Evolutionary conservation across 1,140 invertebrate genomes (phyloP).

Genomic region (Drosophila hydei): DNA sequence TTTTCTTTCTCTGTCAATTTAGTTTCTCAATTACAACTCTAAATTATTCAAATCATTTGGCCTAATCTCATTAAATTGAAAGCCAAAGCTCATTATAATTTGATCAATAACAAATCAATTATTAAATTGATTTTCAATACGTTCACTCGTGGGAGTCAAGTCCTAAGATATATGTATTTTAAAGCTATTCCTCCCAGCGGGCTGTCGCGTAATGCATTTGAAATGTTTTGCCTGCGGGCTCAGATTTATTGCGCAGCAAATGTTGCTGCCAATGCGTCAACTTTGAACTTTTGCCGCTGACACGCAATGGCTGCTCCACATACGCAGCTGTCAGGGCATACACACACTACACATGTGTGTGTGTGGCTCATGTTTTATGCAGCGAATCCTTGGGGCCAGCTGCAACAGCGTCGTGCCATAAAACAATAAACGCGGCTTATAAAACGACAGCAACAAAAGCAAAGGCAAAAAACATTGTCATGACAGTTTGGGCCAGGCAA

Average conservation of each 20-base stretch:
- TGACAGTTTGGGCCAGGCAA: constrained; percentile 18
- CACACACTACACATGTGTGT: constrained; percentile 9
- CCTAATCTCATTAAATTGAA: neutral
- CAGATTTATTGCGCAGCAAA: constrained; percentile 48
- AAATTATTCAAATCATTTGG: no score
- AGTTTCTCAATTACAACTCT: no score
- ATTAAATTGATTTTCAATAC: neutral
- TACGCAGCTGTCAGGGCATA: constrained; percentile 33
- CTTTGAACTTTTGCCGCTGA: constrained; percentile 54
- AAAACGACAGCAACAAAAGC: constrained; percentile 31
- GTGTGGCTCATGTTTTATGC: constrained; percentile 36
- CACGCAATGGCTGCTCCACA: constrained; percentile 50
- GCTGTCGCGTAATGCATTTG: constrained; percentile 19
- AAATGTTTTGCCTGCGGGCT: constrained; percentile 22
- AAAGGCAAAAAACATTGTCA: constrained; percentile 36
- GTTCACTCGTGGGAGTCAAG: neutral
- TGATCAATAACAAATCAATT: neutral
- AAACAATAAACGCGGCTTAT: constrained; percentile 75
- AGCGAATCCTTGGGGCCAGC: constrained; percentile 53
- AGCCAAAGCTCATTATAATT: neutral
- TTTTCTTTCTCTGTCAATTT: no score
- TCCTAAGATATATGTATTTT: neutral
- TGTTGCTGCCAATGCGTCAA: constrained; percentile 41
- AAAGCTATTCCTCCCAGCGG: constrained; percentile 7
- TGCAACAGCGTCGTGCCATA: constrained; percentile 56